These are phyloP conservation scores for Trematomus bernacchii DNA, from an alignment of 2,797 vertebrate species.

Conservation along the genomic window DNA sequence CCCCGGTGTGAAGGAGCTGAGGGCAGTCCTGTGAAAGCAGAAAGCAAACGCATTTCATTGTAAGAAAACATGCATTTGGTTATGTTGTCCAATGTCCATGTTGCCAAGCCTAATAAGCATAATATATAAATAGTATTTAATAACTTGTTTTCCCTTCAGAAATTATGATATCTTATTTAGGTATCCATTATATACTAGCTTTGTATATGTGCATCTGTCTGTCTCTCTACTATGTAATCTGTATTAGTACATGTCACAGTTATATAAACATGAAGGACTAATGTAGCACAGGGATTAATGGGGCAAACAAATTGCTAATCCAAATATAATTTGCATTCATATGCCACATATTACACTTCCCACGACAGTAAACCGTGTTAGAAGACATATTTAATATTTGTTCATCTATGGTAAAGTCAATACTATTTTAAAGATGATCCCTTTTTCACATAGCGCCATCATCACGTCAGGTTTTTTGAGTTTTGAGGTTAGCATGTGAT, in stretches of 20 bases:
- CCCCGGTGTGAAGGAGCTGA: constrained; percentile 92
- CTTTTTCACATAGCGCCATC: background rate
- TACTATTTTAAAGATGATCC: background rate
- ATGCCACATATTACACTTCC: constrained; percentile 13
- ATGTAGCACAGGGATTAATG: constrained; percentile 53
- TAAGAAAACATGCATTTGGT: background rate
- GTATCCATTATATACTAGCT: background rate
- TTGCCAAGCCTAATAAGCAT: constrained; percentile 18
- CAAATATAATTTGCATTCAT: constrained; percentile 32
- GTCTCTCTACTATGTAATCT: constrained; percentile 27
- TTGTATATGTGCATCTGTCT: background rate
- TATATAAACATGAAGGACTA: constrained; percentile 35
- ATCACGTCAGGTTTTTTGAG: background rate
- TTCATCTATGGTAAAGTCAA: background rate
- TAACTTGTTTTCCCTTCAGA: background rate
- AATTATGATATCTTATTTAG: background rate
- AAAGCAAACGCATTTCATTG: background rate
- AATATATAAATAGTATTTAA: constrained; percentile 22
- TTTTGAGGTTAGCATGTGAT: background rate
- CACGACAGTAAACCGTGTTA: background rate
- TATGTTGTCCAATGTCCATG: background rate
- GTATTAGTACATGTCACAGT: constrained; percentile 13
- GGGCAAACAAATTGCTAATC: constrained; percentile 46
- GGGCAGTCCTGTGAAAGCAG: constrained; percentile 89
- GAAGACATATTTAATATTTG: background rate